Conservation (phyloP, 2,113 vertebrate species). For the Cygnus atratus region DNA sequence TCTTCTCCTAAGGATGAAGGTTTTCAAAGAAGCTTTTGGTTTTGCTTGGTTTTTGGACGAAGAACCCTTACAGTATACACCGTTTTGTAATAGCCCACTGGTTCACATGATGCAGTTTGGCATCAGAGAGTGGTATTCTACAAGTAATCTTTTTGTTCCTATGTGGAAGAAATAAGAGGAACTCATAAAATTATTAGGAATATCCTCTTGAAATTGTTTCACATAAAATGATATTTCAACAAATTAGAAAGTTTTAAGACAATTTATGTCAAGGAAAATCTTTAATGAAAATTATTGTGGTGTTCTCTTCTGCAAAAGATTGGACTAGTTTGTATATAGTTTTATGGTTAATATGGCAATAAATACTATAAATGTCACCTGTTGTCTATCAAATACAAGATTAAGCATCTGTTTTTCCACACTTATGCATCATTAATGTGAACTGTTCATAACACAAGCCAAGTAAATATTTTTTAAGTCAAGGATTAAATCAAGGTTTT, state of each 20-base stretch:
- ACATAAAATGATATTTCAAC: not conserved
- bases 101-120: rapidly evolving
- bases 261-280: not conserved
- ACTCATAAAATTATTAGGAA: not conserved
- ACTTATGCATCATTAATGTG: not conserved
- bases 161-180: not conserved
- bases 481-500: not conserved
- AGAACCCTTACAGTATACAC: not conserved
- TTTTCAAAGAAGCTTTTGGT: not conserved
- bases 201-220: not conserved
- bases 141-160: not conserved
- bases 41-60: not conserved
- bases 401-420: not conserved
- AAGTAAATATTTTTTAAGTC: not conserved
- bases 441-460: not conserved
- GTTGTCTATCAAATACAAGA: not conserved
- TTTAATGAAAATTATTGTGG: not conserved
- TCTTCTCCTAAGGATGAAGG: not conserved
- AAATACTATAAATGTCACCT: not conserved
- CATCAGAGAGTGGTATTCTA: not conserved
- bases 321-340: not conserved
- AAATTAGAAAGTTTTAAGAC: not conserved
- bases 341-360: not conserved
- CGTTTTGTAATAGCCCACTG: not conserved
- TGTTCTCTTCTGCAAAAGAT: not conserved